These are phyloP conservation scores for Atlantisia rogersi DNA, from an alignment of 2,113 vertebrate species.

Conservation along the genomic window DNA sequence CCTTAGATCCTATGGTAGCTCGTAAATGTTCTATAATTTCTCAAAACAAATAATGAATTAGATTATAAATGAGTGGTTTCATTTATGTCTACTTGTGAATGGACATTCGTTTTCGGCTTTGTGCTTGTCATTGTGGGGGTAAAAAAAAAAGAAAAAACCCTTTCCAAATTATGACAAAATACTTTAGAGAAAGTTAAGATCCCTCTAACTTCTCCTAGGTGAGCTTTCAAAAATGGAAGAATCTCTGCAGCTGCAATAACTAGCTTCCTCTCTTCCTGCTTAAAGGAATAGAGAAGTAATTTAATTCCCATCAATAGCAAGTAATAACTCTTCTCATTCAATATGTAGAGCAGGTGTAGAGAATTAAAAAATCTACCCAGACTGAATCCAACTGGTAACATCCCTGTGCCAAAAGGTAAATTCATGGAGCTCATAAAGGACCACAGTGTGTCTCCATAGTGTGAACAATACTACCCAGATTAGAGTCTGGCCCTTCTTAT, in stretches of 20 bases:
- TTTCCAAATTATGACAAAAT: not conserved
- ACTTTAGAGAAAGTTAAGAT: not conserved
- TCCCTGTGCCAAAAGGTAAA: not conserved
- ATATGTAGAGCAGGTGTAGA: not conserved
- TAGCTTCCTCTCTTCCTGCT: not conserved
- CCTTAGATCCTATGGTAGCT: not conserved
- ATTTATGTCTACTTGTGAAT: not conserved
- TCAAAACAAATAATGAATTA: not conserved
- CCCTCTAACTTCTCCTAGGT: not conserved
- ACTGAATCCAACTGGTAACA: not conserved
- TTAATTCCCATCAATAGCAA: not conserved
- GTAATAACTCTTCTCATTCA: not conserved
- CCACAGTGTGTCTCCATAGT: rapidly evolving
- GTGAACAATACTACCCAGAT: not conserved
- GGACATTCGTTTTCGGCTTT: not conserved
- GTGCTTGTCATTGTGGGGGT: not conserved
- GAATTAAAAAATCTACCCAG: not conserved
- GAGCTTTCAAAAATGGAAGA: not conserved
- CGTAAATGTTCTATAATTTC: not conserved
- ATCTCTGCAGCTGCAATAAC: not conserved
- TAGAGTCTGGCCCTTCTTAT: not conserved
- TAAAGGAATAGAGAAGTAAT: not conserved
- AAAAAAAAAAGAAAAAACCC: too few species aligned
- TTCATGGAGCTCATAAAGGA: not conserved
- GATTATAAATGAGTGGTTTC: not conserved